Evolutionary conservation across 2,113 vertebrate species (phyloP), one percentile per base, ranked within the genome.

Genomic region (Conger conger): DNA sequence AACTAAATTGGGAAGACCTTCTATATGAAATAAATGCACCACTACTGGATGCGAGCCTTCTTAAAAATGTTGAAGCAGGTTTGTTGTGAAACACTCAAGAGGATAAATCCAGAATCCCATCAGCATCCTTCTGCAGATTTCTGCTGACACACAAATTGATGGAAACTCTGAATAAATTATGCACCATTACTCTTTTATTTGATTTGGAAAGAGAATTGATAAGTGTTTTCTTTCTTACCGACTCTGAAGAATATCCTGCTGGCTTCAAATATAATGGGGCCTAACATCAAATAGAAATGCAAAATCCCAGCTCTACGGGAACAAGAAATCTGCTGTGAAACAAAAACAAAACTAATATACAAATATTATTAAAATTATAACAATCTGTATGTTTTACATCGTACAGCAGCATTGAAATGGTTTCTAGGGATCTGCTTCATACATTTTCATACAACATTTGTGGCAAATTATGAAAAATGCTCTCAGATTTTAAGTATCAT

Each of bases 101-200:
- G n/a, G 15, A n/a, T 6, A 79, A 79, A 38, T 6, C 38, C 7
- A 30, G 40, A 23, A 38, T 30, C 42, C n/a, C 8, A 76, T 2
- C 40, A 35, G 45, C 4, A 54, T 33, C 76, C n/a, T 84, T 42
- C 76, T 78, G 30, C 20, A 42, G 42, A 57, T 53, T 57, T 84
- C 40, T 78, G 50, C 35, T 84, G 76, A 84, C 20, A 38, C 50
- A 27, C 78, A 50, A 23, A 60, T 82, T 82, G 50, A 81, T 60
- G 33, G n/a, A 81, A 81, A 16, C n/a, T 54, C 76, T 84, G 33
- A 36, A 79, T 84, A 79, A 84, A 84, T 77, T 33, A 84, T 78
- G 76, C 40, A 36, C 4, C 73, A 84, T 84, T 78, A 78, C 35
- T 78, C 42, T 77, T 83, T 83, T 83, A 54, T 83, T 83, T 84